Evolutionary conservation across 2,888 invertebrate genomes (phyloP).

Genomic region (Ptilodon capucinus): DNA sequence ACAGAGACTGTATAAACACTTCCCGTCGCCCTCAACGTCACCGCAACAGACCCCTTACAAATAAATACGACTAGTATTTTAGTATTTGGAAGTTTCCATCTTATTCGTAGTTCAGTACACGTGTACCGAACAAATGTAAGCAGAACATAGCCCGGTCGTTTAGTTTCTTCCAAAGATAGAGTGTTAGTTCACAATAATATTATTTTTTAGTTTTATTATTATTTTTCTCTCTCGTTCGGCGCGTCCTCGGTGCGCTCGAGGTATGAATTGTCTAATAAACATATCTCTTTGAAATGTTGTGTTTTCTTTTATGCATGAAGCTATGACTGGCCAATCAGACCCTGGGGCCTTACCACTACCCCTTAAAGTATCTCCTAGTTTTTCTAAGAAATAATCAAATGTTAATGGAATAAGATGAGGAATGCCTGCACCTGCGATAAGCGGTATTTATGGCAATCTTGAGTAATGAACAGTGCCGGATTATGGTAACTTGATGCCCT

Average conservation of each 20-base stretch:
- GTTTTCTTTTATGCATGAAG: conserved; percentile 32
- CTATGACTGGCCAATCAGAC: too few relatives aligned
- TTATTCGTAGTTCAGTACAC: conserved; percentile 11
- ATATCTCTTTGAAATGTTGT: conserved; percentile 69
- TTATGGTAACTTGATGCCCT: too few relatives aligned
- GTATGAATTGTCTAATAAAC: conserved; percentile 80
- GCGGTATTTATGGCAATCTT: too few relatives aligned
- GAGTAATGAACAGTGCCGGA: too few relatives aligned
- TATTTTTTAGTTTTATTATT: conserved; percentile 41
- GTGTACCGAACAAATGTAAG: conserved; percentile 8
- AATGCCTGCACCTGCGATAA: too few relatives aligned
- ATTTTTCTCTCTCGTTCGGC: conserved; percentile 60
- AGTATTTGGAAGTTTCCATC: conserved; percentile 45
- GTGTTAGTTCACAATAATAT: conserved; percentile 66
- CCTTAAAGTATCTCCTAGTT: too few relatives aligned
- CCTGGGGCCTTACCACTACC: background rate
- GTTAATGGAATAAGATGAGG: too few relatives aligned
- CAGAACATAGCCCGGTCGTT: conserved; percentile 55
- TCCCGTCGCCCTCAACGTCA: background rate
- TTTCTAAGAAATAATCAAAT: too few relatives aligned
- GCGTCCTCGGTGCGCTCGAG: conserved; percentile 53
- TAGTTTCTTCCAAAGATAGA: conserved; percentile 79
- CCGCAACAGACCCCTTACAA: conserved; percentile 10
- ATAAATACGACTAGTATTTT: conserved; percentile 42
- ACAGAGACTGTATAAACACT: background rate